Conservation (phyloP, 2,797 vertebrate genomes). For the Nannoperca obscura region DNA sequence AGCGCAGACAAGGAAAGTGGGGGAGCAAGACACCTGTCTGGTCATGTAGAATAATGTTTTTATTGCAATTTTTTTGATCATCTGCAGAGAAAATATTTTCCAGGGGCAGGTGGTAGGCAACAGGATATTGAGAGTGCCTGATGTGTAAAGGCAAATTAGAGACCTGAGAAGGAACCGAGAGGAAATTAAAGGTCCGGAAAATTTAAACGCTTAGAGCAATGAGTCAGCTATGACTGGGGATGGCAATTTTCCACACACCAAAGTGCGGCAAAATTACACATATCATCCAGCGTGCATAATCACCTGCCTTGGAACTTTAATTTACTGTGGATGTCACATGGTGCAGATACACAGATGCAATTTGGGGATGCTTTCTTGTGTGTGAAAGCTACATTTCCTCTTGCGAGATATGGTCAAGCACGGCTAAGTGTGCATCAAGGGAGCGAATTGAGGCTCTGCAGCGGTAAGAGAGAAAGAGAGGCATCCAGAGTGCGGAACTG, state of each 20-base stretch:
- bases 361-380: slow-evolving; percentile 20
- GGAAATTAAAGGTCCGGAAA: slow-evolving; percentile 69
- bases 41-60: slow-evolving; percentile 3
- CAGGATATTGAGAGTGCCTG: slow-evolving; percentile 50
- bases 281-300: slow-evolving; percentile 54
- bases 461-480: slow-evolving; percentile 58
- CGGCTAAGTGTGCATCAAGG: slow-evolving; percentile 70
- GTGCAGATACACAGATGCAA: slow-evolving; percentile 2
- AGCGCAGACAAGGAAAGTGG: no score
- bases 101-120: slow-evolving; percentile 30
- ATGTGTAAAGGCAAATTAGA: slow-evolving; percentile 66
- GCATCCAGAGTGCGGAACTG: slow-evolving; percentile 72
- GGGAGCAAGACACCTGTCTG: no score
- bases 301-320: slow-evolving; percentile 49
- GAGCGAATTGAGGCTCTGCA: slow-evolving; percentile 43
- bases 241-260: slow-evolving; percentile 64
- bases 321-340: slow-evolving; percentile 12
- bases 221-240: slow-evolving; percentile 51
- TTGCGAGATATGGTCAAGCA: slow-evolving; percentile 71
- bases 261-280: slow-evolving; percentile 64
- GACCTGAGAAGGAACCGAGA: slow-evolving; percentile 42
- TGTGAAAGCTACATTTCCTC: slow-evolving; percentile 53
- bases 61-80: slow-evolving; percentile 27
- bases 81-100: slow-evolving; percentile 25
- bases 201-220: slow-evolving; percentile 52